Conservation (phyloP, 2,888 invertebrate genomes). For the Caenorhabditis parvicauda region DNA sequence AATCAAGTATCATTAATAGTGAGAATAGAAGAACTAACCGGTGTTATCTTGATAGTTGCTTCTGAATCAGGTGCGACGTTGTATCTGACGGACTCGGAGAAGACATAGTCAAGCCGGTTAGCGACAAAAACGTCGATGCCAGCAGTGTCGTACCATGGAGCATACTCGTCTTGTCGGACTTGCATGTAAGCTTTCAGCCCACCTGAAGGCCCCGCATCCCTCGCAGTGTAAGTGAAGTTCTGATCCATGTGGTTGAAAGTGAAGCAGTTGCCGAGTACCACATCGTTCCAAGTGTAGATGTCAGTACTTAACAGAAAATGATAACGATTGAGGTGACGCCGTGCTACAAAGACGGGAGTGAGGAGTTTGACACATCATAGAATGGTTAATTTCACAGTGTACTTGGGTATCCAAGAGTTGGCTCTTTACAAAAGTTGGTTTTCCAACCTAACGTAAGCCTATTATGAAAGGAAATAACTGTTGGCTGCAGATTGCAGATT, state of each 20-base stretch:
- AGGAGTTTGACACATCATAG: too few species aligned
- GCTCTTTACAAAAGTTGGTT: too few species aligned
- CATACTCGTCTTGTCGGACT: slow-evolving; percentile 35
- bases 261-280: slow-evolving; percentile 43
- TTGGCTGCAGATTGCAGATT: too few species aligned
- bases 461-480: too few species aligned
- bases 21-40: slow-evolving; percentile 5
- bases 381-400: too few species aligned
- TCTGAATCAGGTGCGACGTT: slow-evolving; percentile 31
- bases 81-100: slow-evolving; percentile 43
- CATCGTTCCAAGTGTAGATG: slow-evolving; percentile 39
- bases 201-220: slow-evolving; percentile 29
- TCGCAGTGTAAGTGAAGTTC: slow-evolving; percentile 16
- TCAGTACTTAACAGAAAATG: slow-evolving; percentile 27
- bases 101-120: slow-evolving; percentile 31
- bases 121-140: slow-evolving; percentile 42
- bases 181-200: slow-evolving; percentile 31
- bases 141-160: slow-evolving; percentile 40
- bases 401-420: too few species aligned
- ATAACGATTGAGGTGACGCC: too few species aligned
- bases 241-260: slow-evolving; percentile 39
- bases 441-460: too few species aligned
- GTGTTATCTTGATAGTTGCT: slow-evolving; percentile 20
- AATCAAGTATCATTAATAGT: too few species aligned
- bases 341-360: too few species aligned